A percentile compares a stretch with the other conserved stretches of the same genome.
phyloP scores from a whole-genome alignment of 2,113 vertebrate genomes.

The Gallinago undulata region DNA sequence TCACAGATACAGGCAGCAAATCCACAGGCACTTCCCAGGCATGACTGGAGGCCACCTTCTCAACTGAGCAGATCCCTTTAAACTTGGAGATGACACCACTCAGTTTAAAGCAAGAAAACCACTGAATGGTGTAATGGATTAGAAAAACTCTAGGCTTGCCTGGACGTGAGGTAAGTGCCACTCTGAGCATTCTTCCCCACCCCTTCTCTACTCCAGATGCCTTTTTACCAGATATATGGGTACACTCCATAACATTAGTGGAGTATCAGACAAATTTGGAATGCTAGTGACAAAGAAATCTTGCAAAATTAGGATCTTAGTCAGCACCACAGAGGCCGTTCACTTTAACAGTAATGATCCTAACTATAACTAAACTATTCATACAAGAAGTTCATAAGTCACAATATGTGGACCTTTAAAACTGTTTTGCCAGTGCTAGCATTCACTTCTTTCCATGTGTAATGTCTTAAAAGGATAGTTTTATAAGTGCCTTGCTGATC shows the following conservation, averaged over 20 bases:
- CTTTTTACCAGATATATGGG: background rate
- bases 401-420: background rate
- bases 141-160: background rate
- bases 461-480: background rate
- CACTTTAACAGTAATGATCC: background rate
- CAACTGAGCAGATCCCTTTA: slow-evolving; percentile 1
- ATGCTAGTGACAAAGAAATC: background rate
- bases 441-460: background rate
- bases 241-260: background rate
- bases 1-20: slow-evolving; percentile 45
- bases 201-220: background rate
- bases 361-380: background rate
- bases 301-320: background rate
- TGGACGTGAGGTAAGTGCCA: background rate
- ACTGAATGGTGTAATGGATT: background rate
- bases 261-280: background rate
- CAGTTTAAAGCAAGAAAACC: background rate
- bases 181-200: background rate
- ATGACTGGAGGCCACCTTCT: slow-evolving; percentile 1
- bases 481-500: background rate
- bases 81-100: background rate
- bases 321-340: background rate
- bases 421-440: background rate
- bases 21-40: slow-evolving; percentile 25
- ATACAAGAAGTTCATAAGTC: background rate